A percentile compares a stretch with the other conserved stretches of the same genome.
Conservation (phyloP, 2,888 invertebrate species). For the Chymomyza procnemis region DNA sequence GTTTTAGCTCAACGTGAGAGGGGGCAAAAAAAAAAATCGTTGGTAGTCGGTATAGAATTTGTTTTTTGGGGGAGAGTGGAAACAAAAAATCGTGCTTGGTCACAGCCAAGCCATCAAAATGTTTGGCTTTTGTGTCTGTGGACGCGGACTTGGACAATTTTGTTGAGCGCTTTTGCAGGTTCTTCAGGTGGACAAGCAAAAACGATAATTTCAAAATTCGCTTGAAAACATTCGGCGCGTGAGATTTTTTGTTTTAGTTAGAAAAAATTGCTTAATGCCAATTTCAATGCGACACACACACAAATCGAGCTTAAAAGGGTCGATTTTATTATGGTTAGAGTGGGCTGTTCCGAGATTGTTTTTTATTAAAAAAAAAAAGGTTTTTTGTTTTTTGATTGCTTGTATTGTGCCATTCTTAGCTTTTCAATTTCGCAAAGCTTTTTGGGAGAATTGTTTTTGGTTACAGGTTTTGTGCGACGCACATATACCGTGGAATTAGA, state of each 20-base stretch:
- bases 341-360: constrained; percentile 26
- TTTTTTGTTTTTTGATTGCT: constrained; percentile 30
- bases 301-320: not conserved
- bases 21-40: not conserved
- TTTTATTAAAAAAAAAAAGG: no score
- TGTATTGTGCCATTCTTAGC: constrained; percentile 53
- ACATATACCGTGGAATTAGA: not conserved
- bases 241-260: constrained; percentile 26
- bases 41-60: no score
- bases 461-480: not conserved
- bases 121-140: constrained; percentile 44
- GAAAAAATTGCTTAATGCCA: constrained; percentile 21
- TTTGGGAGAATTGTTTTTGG: not conserved
- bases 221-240: constrained; percentile 33
- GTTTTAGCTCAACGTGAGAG: not conserved
- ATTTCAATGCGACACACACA: not conserved
- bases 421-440: constrained; percentile 30
- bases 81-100: not conserved
- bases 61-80: no score
- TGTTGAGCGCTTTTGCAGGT: constrained; percentile 36
- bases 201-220: constrained; percentile 44
- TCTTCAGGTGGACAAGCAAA: constrained; percentile 37
- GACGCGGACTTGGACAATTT: constrained; percentile 48
- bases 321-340: constrained; percentile 28
- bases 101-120: constrained; percentile 21